Percentiles rank a stretch among this genome's conserved stretches.
phyloP scores from a whole-genome alignment of 1,140 invertebrate species.

The Spodoptera litura region DNA sequence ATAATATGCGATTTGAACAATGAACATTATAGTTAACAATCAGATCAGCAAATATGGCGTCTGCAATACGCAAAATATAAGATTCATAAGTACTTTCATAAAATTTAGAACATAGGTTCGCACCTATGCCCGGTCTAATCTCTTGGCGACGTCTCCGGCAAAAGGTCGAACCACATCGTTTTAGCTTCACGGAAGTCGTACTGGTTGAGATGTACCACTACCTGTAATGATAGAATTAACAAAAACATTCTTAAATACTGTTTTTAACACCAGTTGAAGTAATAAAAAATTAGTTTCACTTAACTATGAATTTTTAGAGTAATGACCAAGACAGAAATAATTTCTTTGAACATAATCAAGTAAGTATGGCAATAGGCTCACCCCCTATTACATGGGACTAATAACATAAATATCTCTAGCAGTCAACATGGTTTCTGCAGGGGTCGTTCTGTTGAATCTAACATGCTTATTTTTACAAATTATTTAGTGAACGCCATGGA shows the following conservation, averaged over 20 bases:
- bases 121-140: conserved; percentile 59
- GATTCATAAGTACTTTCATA: conserved; percentile 54
- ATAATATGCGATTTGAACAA: neutral
- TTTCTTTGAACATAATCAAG: too few species aligned
- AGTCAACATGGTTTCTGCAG: too few species aligned
- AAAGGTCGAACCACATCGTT: conserved; percentile 91
- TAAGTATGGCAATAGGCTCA: too few species aligned
- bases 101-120: conserved; percentile 10
- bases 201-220: conserved; percentile 89
- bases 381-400: too few species aligned
- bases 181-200: conserved; percentile 89
- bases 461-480: too few species aligned
- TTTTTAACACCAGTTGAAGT: too few species aligned
- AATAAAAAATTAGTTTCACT: too few species aligned
- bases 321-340: too few species aligned
- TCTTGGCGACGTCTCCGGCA: conserved; percentile 86
- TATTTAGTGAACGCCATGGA: too few species aligned
- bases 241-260: neutral
- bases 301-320: too few species aligned
- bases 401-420: too few species aligned
- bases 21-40: conserved; percentile 8
- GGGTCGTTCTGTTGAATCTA: too few species aligned
- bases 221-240: conserved; percentile 76
- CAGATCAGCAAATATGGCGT: conserved; percentile 39
- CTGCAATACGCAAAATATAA: conserved; percentile 45